Base-by-base conservation (phyloP, 30 jellyfish, hydroid and myxozoan genomes). In the Aurelia aurita region DNA sequence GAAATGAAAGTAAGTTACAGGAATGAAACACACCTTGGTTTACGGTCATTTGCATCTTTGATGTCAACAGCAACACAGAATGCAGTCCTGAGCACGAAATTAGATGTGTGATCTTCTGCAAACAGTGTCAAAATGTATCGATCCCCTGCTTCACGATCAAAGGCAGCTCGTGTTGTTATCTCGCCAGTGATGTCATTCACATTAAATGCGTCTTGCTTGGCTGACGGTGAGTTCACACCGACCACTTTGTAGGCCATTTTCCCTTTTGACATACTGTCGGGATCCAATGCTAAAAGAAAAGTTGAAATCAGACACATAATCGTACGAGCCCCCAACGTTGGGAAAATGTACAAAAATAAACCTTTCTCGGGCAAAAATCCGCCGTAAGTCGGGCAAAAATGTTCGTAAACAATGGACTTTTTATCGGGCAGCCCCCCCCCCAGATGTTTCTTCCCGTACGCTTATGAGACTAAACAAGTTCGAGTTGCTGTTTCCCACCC, bases 41-140 rank as follows among this genome's bases (percentile, higher is more conserved):
- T 72, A 44, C 75, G 86, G 76, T 85, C 95, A 55, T 85, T 85
- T 3, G 89, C 95, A 74, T 85, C 95, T 35, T 85, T 75, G 35
- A 85, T 47, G 14, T 74, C 62, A 18, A 85, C 95, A 0, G 55
- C 83, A 13, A 85, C 95, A 51, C 89, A 85, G 31, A 20, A 74
- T 2, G 95, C 35, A 19, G 95, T 75, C 27, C 85, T 29, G 34
- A 72, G 58, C 19, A 73, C 72, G 3, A 49, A 8, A 16, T 15
- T 39, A 3, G 85, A 31, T 1, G 89, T 53, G 79, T 62, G 85
- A 34, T 85, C 95, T 39, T 72, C 85, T 26, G 89, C 89, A 39
- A n/a, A 12, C 45, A 85, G 64, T n/a, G 95, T 85, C 71, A 85
- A 47, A 59, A 85, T 66, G 28, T 85, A 75, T 4, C 77, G 73